These are phyloP conservation scores for Paraplagusia blochii DNA, from an alignment of 2,113 vertebrate genomes.

Conservation along the genomic window DNA sequence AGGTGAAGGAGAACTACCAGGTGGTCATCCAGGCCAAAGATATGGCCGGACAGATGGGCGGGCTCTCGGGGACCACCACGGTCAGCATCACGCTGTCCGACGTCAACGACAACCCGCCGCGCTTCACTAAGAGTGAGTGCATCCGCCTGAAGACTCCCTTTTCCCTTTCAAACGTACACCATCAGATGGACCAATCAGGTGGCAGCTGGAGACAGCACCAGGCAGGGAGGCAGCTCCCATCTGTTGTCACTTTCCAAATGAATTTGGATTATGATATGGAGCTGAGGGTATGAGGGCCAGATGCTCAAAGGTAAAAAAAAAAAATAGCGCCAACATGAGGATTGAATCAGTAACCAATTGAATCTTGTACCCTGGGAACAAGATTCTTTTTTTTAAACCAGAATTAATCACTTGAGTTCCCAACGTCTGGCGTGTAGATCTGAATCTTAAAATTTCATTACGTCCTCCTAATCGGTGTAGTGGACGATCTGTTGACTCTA, in stretches of 20 bases:
- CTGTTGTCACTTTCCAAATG: slow-evolving; percentile 66
- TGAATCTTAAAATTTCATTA: no score
- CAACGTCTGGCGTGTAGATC: no score
- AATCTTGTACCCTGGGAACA: no score
- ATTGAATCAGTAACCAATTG: no score
- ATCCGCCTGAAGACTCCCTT: slow-evolving; percentile 27
- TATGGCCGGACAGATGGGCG: slow-evolving; percentile 97
- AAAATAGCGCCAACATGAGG: no score
- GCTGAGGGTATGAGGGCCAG: no score
- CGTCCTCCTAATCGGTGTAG: no score
- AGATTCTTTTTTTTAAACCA: no score
- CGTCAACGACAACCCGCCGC: slow-evolving; percentile 93
- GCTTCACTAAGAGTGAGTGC: slow-evolving; percentile 88
- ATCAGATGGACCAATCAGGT: slow-evolving; percentile 31
- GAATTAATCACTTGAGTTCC: no score
- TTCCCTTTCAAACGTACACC: not conserved
- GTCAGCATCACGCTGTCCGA: slow-evolving; percentile 92
- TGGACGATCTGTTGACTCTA: no score
- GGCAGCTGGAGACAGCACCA: slow-evolving; percentile 27
- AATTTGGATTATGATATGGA: slow-evolving; percentile 60
- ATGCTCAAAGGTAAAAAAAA: no score
- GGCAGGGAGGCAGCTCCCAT: slow-evolving; percentile 44
- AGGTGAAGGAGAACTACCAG: slow-evolving; percentile 90
- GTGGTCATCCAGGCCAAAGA: slow-evolving; percentile 97
- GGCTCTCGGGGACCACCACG: slow-evolving; percentile 89